Evolutionary conservation across 1,140 invertebrate genomes (phyloP).

Genomic region (Hestina assimilis): DNA sequence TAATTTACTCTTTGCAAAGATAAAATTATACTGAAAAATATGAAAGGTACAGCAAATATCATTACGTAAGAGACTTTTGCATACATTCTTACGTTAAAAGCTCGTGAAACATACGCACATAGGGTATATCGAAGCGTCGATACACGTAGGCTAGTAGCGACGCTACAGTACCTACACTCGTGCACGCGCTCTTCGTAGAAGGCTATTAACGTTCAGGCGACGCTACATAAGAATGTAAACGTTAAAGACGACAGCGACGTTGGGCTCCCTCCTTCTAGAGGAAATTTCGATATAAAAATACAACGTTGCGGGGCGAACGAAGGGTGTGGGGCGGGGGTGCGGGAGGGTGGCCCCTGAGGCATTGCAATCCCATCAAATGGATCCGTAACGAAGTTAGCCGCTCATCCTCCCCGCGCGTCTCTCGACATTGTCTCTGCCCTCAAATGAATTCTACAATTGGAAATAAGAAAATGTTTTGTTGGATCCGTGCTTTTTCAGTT

Average conservation of each 20-base stretch:
- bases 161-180: slow-evolving; percentile 34
- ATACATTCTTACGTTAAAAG: slow-evolving; percentile 60
- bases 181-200: slow-evolving; percentile 50
- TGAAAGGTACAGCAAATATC: slow-evolving; percentile 59
- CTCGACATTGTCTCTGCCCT: slow-evolving; percentile 72
- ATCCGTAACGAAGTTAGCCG: slow-evolving; percentile 59
- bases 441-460: slow-evolving; percentile 78
- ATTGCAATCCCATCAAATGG: slow-evolving; percentile 77
- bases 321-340: slow-evolving; percentile 64
- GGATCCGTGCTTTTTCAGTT: slow-evolving; percentile 61
- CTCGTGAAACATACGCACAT: slow-evolving; percentile 45
- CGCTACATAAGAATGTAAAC: slow-evolving; percentile 63
- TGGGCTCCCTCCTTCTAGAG: slow-evolving; percentile 54
- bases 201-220: slow-evolving; percentile 72
- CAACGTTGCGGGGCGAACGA: slow-evolving; percentile 46
- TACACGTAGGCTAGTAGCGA: slow-evolving; percentile 23
- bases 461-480: slow-evolving; percentile 78
- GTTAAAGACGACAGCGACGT: slow-evolving; percentile 68
- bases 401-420: slow-evolving; percentile 47
- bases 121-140: slow-evolving; percentile 23
- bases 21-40: slow-evolving; percentile 53
- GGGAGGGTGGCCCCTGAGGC: slow-evolving; percentile 79
- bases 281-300: slow-evolving; percentile 75
- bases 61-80: slow-evolving; percentile 59
- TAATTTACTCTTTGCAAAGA: slow-evolving; percentile 46